phyloP scores from a whole-genome alignment of 1,140 invertebrate genomes.

The Lethrus apterus region DNA sequence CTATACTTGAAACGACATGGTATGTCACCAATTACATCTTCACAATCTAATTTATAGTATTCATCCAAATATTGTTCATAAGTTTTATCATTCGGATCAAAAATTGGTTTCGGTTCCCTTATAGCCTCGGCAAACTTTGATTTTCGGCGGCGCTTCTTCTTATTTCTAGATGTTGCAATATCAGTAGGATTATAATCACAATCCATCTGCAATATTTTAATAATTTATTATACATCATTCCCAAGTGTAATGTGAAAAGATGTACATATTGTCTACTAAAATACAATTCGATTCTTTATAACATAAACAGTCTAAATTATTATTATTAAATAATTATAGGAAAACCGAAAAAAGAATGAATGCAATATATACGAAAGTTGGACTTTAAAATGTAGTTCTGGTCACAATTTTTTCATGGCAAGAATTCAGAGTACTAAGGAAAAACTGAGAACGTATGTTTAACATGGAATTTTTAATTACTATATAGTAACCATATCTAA shows the following conservation, averaged over 20 bases:
- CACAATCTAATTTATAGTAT: constrained; percentile 90
- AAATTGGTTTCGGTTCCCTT: constrained; percentile 63
- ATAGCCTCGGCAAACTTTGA: constrained; percentile 66
- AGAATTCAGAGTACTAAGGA: too few relatives aligned
- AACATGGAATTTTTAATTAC: too few relatives aligned
- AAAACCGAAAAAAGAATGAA: background rate
- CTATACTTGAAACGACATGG: constrained; percentile 92
- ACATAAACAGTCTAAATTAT: background rate
- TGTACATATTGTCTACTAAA: too few relatives aligned
- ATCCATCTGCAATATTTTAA: constrained; percentile 71
- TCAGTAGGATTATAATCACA: constrained; percentile 67
- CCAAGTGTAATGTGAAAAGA: too few relatives aligned
- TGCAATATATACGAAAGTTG: too few relatives aligned
- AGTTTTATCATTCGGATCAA: constrained; percentile 70
- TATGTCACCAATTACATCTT: constrained; percentile 86
- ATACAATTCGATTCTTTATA: too few relatives aligned
- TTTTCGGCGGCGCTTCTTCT: constrained; percentile 55
- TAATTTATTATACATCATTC: too few relatives aligned
- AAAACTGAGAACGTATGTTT: too few relatives aligned
- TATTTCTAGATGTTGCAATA: constrained; percentile 45
- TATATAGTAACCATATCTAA: too few relatives aligned
- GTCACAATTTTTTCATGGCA: too few relatives aligned
- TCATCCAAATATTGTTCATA: constrained; percentile 89
- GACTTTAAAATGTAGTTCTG: too few relatives aligned
- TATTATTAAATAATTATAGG: background rate